Evolutionary conservation across 1,140 invertebrate genomes (phyloP), one percentile per base, ranked within the genome.

Genomic region (Babylonia areolata): DNA sequence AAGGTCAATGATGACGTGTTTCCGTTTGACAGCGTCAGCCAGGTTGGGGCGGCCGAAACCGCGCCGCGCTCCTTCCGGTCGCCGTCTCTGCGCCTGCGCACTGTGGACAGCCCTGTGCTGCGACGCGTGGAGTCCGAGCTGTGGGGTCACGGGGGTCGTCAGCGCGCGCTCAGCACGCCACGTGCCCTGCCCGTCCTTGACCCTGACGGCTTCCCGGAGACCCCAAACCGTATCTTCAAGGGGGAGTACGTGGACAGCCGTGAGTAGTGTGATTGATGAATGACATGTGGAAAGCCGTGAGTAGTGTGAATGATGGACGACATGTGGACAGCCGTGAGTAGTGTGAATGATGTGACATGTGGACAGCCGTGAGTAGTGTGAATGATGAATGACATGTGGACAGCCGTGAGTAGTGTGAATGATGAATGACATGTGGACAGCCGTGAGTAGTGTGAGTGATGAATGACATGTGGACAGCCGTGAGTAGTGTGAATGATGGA

Each of bases 181-280:
- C 33, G 39, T 31, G 75, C 78, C 17, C 33, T 37, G n/a, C 35
- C 83, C 20, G 23, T 35, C 2, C 42, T 42, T 42, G 51, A 77
- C 77, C 35, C 54, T 79, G 42, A 86, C 86, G 81, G 86, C 58
- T 64, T 90, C 42, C 58, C 71, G 6, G 35, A 78, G 46, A 77
- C 84, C 33, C 85, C 86, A 11, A 86, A 42, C 77, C 83, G 84
- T 69, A 78, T 85, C 15, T 90, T 90, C 77, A 84, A 86, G 17
- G 88, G 88, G 33, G 80, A 85, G 71, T 90, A 91, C 71, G 51
- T 90, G 28, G 88, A 90, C 81, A 86, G 87, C 64, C 85, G 88
- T 89, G 88, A 88, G 90, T n/a, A n/a, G n/a, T n/a, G n/a, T n/a
- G n/a, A n/a, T n/a, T n/a, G n/a, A n/a, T n/a, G n/a, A n/a, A n/a